Percentiles rank a stretch among this genome's conserved stretches.
Evolutionary conservation across 2,888 invertebrate species (phyloP).

Genomic region (Ophion costatus): DNA sequence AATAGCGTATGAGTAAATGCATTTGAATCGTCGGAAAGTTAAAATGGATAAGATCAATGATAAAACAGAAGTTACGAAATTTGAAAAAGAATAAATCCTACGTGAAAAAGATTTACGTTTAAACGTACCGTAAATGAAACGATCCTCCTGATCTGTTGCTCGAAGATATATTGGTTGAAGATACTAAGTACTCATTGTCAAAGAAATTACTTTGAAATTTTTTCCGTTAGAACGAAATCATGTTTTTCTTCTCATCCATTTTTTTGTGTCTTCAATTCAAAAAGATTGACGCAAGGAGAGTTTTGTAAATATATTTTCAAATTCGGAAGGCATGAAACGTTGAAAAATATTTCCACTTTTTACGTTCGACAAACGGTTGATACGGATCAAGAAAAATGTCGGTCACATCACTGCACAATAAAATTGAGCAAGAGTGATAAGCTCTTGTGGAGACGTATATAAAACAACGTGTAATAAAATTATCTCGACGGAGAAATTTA

Average conservation of each 20-base stretch:
- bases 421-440: background rate
- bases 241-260: background rate
- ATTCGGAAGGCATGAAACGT: background rate
- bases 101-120: background rate
- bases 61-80: too few relatives aligned
- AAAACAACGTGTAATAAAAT: background rate
- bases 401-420: constrained; percentile 44
- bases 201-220: background rate
- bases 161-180: background rate
- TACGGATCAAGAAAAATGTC: background rate
- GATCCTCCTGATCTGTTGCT: background rate
- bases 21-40: too few relatives aligned
- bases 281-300: background rate
- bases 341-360: background rate
- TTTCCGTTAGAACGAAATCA: background rate
- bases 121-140: background rate
- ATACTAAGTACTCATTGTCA: background rate
- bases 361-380: background rate
- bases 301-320: background rate
- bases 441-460: too few relatives aligned
- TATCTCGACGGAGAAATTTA: background rate
- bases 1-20: too few relatives aligned
- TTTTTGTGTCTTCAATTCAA: background rate
- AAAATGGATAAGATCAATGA: too few relatives aligned
- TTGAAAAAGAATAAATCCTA: too few relatives aligned